Evolutionary conservation across 2,113 vertebrate genomes (phyloP), one percentile per base, ranked within the genome.

Genomic region (Miniopterus natalensis): DNA sequence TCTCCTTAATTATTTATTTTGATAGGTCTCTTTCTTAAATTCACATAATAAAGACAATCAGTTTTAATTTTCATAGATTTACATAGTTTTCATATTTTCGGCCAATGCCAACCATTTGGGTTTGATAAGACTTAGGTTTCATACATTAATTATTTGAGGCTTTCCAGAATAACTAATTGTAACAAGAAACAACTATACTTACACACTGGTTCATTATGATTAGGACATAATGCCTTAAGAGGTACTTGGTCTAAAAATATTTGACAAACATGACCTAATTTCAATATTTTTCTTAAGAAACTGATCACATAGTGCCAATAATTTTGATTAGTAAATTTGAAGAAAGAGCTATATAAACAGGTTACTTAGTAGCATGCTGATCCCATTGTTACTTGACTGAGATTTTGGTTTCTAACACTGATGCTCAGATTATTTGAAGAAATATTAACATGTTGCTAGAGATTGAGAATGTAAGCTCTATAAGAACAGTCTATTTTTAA

Each of bases 41-140:
- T 88, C 6, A 84, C 20, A 55, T 36, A 79, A 53, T 57, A 88
- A 88, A 96, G 49, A 55, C 2, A 63, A 25, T 85, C 47, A 57
- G 3, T 81, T 96, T 86, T 89, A 42, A 81, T 92, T 73, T 83
- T 89, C 36, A 66, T 65, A 63, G 20, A 83, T 81, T 51, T 84
- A 74, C 6, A 18, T 85, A 70, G 20, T 15, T 63, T 88, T 88
- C 40, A 20, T 78, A 5, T 49, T 63, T 84, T 74, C 49, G 36
- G 29, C 13, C 75, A 74, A 8, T 63, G n/a, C 18, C 61, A 70
- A 31, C 3, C 15, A 55, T 80, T 66, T 88, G 27, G 51, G 8
- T 47, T 88, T 77, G 40, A 55, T 88, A 12, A 81, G 6, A 51
- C 18, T 61, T 65, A 59, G 40, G 31, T 57, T 75, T 92, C 8